phyloP scores from a whole-genome alignment of 2,797 vertebrate genomes.

The Cuculus canorus region DNA sequence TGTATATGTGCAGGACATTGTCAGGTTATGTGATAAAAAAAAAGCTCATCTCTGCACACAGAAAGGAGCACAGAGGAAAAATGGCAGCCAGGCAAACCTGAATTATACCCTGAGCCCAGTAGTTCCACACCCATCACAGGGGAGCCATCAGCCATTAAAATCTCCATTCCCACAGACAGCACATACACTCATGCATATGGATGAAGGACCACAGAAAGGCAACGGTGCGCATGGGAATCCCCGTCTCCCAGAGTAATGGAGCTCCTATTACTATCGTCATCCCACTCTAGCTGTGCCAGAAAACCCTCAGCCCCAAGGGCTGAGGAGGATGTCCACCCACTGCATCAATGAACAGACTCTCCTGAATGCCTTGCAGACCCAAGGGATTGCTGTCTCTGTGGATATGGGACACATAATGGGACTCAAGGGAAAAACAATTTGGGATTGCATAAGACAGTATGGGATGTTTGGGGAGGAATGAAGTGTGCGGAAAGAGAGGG shows the following conservation, averaged over 20 bases:
- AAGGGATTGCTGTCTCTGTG: neutral
- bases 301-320: neutral
- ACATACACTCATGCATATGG: neutral
- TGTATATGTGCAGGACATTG: neutral
- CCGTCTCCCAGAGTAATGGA: neutral
- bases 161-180: neutral
- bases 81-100: neutral
- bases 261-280: neutral
- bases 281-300: neutral
- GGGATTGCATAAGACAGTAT: neutral
- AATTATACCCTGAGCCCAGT: neutral
- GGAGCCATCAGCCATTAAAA: neutral
- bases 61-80: neutral
- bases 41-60: neutral
- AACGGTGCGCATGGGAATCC: neutral
- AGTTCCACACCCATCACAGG: neutral
- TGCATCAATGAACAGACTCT: neutral
- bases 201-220: neutral
- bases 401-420: neutral
- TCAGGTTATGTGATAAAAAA: neutral
- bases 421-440: neutral
- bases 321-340: neutral
- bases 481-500: neutral
- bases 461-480: neutral
- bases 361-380: neutral